These are phyloP conservation scores for Nephrotoma appendiculata DNA, from an alignment of 2,888 invertebrate genomes.

Conservation along the genomic window DNA sequence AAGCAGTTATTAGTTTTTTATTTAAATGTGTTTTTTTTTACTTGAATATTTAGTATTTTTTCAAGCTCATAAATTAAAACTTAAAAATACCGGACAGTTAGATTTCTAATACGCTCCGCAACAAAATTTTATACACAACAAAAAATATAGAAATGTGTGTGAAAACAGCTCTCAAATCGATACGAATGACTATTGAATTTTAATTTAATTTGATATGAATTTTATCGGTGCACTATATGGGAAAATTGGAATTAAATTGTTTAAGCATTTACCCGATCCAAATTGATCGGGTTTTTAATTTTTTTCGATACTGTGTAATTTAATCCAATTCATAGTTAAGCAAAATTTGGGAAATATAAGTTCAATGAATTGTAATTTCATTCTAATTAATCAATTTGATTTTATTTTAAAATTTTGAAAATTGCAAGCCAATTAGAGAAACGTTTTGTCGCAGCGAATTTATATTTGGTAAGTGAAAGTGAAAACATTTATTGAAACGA, in stretches of 20 bases:
- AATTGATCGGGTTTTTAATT: neutral
- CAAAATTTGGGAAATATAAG: neutral
- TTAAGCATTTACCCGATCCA: neutral
- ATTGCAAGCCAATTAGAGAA: too few relatives aligned
- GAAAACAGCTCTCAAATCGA: neutral
- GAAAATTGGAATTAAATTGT: neutral
- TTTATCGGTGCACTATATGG: neutral
- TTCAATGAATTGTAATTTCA: too few relatives aligned
- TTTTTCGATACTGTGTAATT: too few relatives aligned
- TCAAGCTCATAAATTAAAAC: neutral
- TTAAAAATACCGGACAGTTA: neutral
- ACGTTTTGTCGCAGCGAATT: too few relatives aligned
- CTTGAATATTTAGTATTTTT: neutral
- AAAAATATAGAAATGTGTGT: neutral
- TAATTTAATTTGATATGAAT: neutral
- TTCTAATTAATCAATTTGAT: too few relatives aligned
- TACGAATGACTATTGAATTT: neutral
- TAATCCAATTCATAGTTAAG: neutral
- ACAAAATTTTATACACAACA: neutral
- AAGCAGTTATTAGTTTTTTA: neutral
- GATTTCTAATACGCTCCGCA: neutral
- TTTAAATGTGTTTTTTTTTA: neutral
- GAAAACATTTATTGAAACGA: too few relatives aligned
- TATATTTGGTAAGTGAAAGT: too few relatives aligned
- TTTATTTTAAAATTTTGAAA: too few relatives aligned